These are phyloP conservation scores for Hymenopus coronatus DNA, from an alignment of 2,888 invertebrate genomes.

Conservation along the genomic window DNA sequence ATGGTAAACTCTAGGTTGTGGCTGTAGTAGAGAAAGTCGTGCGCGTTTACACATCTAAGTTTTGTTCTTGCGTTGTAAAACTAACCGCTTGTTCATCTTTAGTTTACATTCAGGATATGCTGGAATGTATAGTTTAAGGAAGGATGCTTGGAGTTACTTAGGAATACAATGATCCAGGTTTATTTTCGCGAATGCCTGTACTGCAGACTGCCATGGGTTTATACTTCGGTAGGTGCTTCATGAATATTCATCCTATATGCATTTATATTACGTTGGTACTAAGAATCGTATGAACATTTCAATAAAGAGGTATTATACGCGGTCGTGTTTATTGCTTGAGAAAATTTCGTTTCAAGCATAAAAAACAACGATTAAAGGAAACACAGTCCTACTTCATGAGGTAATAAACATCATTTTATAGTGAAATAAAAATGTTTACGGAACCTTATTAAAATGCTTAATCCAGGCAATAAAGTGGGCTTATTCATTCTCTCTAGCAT, in stretches of 20 bases:
- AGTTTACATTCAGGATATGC: too few relatives aligned
- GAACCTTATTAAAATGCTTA: background rate
- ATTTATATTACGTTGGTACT: background rate
- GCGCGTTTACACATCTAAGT: too few relatives aligned
- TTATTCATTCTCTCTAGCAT: background rate
- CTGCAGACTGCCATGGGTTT: too few relatives aligned
- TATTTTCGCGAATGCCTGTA: background rate
- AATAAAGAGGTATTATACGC: background rate
- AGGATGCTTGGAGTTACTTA: too few relatives aligned
- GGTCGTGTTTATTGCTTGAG: background rate
- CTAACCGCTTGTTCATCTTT: too few relatives aligned
- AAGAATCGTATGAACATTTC: background rate
- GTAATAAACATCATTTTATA: background rate
- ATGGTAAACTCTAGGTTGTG: too few relatives aligned
- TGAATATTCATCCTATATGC: background rate
- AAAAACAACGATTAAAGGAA: background rate
- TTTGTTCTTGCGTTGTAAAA: too few relatives aligned
- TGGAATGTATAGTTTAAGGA: too few relatives aligned
- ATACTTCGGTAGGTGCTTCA: background rate
- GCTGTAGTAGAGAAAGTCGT: too few relatives aligned
- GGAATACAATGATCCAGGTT: background rate
- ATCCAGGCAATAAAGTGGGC: background rate
- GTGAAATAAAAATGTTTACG: background rate
- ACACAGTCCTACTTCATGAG: background rate
- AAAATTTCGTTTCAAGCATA: background rate